These are phyloP conservation scores for Apistogramma diplotaenia DNA, from an alignment of 2,113 vertebrate species.

Conservation along the genomic window DNA sequence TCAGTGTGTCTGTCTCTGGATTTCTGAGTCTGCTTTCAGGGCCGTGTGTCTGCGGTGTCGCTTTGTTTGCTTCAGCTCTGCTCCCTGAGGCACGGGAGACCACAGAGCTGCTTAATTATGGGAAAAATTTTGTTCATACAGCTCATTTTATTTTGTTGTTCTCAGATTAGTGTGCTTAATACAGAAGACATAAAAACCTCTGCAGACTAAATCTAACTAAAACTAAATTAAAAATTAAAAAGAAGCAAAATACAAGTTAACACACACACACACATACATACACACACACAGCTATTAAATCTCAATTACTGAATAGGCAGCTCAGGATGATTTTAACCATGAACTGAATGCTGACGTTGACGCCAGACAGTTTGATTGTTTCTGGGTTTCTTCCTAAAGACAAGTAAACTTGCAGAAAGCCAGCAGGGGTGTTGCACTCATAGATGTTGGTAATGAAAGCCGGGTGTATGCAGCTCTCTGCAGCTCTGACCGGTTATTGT, in stretches of 20 bases:
- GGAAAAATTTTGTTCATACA: background rate
- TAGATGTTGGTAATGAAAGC: background rate
- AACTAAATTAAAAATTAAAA: accelerated
- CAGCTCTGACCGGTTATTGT: background rate
- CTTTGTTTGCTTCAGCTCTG: too few relatives aligned
- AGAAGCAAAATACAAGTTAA: background rate
- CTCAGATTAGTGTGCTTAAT: background rate
- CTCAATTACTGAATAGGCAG: background rate
- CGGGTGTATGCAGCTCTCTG: background rate
- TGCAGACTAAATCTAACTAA: too few relatives aligned
- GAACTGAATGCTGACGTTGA: too few relatives aligned
- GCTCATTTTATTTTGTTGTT: background rate
- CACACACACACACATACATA: too few relatives aligned
- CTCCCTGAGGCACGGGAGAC: accelerated
- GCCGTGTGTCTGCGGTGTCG: too few relatives aligned
- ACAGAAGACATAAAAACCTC: too few relatives aligned
- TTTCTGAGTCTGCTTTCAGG: too few relatives aligned
- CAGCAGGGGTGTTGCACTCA: background rate
- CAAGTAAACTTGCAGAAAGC: background rate
- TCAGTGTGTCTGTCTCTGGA: too few relatives aligned
- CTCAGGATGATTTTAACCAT: background rate
- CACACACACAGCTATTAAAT: background rate
- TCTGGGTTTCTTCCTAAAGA: too few relatives aligned
- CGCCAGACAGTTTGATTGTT: too few relatives aligned
- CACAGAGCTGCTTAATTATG: background rate